Conservation (phyloP, 2,888 invertebrate species). For the Tetheella fluctuosa region DNA sequence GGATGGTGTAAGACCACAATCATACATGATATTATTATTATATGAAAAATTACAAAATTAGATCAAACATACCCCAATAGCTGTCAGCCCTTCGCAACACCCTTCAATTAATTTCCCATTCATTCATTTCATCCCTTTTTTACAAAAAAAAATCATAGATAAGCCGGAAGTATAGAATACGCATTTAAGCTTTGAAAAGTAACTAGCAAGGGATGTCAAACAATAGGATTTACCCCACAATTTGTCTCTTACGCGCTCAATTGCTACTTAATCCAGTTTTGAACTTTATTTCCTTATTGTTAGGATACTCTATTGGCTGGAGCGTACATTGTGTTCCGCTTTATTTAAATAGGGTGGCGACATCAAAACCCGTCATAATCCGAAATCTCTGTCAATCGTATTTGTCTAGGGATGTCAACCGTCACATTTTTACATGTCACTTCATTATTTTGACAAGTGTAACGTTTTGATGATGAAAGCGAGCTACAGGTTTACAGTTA, state of each 20-base stretch:
- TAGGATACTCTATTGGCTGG: conserved; percentile 29
- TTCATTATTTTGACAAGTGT: conserved; percentile 71
- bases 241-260: conserved; percentile 37
- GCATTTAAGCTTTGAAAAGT: conserved; percentile 46
- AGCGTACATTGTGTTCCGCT: background rate
- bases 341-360: conserved; percentile 39
- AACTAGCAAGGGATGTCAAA: conserved; percentile 57
- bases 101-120: conserved; percentile 80
- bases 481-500: conserved; percentile 28
- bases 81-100: conserved; percentile 61
- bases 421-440: conserved; percentile 63
- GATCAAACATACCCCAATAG: conserved; percentile 51
- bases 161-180: conserved; percentile 64
- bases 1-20: background rate
- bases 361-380: conserved; percentile 61
- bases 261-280: conserved; percentile 30
- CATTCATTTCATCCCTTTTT: conserved; percentile 64
- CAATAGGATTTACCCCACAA: conserved; percentile 56
- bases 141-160: conserved; percentile 56
- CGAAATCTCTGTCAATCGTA: conserved; percentile 49
- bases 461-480: conserved; percentile 41
- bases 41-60: conserved; percentile 12
- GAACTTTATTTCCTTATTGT: conserved; percentile 33
- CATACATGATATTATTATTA: background rate
- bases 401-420: conserved; percentile 62